phyloP scores from a whole-genome alignment of 2,797 vertebrate species.

The Rhadinocentrus ornatus region DNA sequence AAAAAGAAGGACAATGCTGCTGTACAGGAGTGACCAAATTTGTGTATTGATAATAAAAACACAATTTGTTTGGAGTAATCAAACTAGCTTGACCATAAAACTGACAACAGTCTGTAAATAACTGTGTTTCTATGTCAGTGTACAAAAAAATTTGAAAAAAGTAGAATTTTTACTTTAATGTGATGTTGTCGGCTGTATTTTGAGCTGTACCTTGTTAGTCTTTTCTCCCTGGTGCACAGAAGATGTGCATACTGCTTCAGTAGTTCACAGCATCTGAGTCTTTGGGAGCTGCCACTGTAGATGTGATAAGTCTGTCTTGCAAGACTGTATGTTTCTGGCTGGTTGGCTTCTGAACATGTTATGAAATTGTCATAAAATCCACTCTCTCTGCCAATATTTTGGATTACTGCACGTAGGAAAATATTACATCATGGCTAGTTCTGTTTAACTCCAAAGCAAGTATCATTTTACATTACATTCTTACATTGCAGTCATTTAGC shows the following conservation, averaged over 20 bases:
- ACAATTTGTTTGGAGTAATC: background rate
- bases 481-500: no score
- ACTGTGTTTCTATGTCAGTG: background rate
- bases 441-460: background rate
- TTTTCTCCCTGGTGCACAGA: constrained; percentile 43
- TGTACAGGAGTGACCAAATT: background rate
- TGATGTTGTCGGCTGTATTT: constrained; percentile 11
- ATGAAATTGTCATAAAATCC: constrained; percentile 37
- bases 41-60: background rate
- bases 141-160: background rate
- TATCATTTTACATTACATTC: background rate
- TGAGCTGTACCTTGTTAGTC: constrained; percentile 12
- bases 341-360: constrained; percentile 31
- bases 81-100: background rate
- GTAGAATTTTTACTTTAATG: background rate
- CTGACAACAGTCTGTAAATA: background rate
- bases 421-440: background rate
- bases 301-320: constrained; percentile 42
- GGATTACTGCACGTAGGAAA: constrained; percentile 6
- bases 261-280: constrained; percentile 24
- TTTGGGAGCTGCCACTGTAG: constrained; percentile 18
- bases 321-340: constrained; percentile 41
- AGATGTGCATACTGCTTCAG: constrained; percentile 32
- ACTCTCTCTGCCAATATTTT: constrained; percentile 22
- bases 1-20: constrained; percentile 1